These are phyloP conservation scores for Andrena bucephala DNA, from an alignment of 2,888 invertebrate species.

Conservation along the genomic window DNA sequence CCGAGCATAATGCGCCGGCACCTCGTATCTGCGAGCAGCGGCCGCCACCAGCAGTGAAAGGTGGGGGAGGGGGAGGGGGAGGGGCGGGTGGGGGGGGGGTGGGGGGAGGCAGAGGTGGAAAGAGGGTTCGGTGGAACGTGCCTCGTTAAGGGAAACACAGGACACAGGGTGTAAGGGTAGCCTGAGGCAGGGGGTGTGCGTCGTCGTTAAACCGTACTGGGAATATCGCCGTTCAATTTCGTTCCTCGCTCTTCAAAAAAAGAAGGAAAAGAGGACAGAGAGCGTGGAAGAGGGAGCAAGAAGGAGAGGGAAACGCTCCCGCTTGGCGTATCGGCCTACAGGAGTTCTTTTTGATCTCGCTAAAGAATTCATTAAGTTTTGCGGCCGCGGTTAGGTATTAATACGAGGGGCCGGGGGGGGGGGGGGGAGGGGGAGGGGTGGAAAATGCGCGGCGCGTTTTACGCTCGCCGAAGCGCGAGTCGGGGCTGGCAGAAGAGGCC, in stretches of 20 bases:
- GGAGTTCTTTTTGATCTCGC: slow-evolving; percentile 83
- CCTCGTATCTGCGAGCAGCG: slow-evolving; percentile 62
- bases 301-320: slow-evolving; percentile 21
- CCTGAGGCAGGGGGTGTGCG: slow-evolving; percentile 64
- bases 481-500: slow-evolving; percentile 54
- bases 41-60: slow-evolving; percentile 7
- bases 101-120: slow-evolving; percentile 28
- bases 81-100: slow-evolving; percentile 7
- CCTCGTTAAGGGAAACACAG: slow-evolving; percentile 72
- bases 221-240: slow-evolving; percentile 82
- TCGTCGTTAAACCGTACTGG: slow-evolving; percentile 80
- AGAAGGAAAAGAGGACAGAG: slow-evolving; percentile 22
- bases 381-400: slow-evolving; percentile 83
- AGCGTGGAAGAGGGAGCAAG: slow-evolving; percentile 9
- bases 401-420: slow-evolving; percentile 68
- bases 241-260: slow-evolving; percentile 67
- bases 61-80: not conserved
- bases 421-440: slow-evolving; percentile 67
- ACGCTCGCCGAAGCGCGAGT: slow-evolving; percentile 76
- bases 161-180: slow-evolving; percentile 62
- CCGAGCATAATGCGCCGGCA: slow-evolving; percentile 60
- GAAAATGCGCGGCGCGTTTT: slow-evolving; percentile 80
- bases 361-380: slow-evolving; percentile 85
- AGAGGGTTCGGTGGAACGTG: slow-evolving; percentile 69
- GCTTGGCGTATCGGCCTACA: slow-evolving; percentile 68